Conservation (phyloP, 2,113 vertebrate species). For the Mustela lutreola region DNA sequence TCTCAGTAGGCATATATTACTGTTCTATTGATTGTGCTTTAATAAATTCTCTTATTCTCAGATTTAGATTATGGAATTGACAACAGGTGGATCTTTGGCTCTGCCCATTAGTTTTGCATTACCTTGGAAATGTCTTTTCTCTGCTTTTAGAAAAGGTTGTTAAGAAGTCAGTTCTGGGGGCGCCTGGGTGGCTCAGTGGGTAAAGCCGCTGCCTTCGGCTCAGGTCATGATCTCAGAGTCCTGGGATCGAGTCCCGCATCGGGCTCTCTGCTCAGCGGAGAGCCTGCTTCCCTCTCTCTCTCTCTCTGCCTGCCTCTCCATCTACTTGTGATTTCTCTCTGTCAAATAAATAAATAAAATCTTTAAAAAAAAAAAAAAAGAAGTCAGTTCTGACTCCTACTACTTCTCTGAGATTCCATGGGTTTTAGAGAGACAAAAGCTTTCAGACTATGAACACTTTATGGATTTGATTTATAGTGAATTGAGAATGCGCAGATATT, state of each 20-base stretch:
- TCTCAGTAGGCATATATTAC: not conserved
- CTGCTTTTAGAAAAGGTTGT: not conserved
- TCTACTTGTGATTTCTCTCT: too few relatives aligned
- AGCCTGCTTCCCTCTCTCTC: too few relatives aligned
- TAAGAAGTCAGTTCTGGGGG: slow-evolving; percentile 18
- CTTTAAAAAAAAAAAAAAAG: not conserved
- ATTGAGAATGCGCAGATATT: not conserved
- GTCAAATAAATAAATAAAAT: too few relatives aligned
- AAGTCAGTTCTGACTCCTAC: slow-evolving; percentile 23
- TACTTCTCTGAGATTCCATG: not conserved
- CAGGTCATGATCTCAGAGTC: too few relatives aligned
- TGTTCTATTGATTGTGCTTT: not conserved
- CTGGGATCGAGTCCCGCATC: too few relatives aligned
- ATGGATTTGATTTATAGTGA: slow-evolving; percentile 55
- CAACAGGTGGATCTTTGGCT: not conserved
- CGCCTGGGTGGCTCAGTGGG: too few relatives aligned
- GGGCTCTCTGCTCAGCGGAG: too few relatives aligned
- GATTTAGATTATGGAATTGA: slow-evolving; percentile 8
- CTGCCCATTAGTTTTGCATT: not conserved
- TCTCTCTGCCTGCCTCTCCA: too few relatives aligned
- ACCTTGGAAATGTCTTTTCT: slow-evolving; percentile 39
- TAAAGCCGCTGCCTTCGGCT: too few relatives aligned
- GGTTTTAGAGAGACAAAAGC: slow-evolving; percentile 44
- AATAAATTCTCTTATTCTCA: slow-evolving; percentile 2
- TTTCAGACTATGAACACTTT: slow-evolving; percentile 51